These are phyloP conservation scores for Pangasius larnaudii DNA, from an alignment of 2,797 vertebrate genomes.

Conservation along the genomic window DNA sequence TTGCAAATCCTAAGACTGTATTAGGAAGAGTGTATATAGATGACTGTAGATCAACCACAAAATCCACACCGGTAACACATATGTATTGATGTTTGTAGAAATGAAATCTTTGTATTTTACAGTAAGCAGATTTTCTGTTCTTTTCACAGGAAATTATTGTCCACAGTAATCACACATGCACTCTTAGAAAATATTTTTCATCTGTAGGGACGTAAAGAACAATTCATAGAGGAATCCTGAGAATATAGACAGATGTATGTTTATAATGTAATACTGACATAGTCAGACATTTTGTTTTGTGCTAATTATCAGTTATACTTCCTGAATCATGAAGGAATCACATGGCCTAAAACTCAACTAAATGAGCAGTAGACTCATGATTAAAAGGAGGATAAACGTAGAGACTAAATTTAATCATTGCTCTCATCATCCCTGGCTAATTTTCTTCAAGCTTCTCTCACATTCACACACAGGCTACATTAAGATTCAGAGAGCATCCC, in stretches of 20 bases:
- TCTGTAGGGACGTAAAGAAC: neutral
- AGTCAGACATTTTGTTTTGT: neutral
- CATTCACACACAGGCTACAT: slow-evolving; percentile 63
- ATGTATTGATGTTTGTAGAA: no score
- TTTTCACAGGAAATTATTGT: neutral
- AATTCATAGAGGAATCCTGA: neutral
- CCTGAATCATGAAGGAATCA: slow-evolving; percentile 1
- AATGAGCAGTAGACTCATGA: slow-evolving; percentile 37
- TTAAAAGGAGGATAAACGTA: slow-evolving; percentile 44
- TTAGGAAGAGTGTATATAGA: neutral
- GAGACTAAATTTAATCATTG: slow-evolving; percentile 40
- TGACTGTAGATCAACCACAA: neutral
- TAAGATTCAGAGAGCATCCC: slow-evolving; percentile 71
- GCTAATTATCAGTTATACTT: neutral
- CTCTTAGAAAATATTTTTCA: neutral
- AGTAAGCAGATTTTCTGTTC: neutral
- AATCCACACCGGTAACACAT: neutral
- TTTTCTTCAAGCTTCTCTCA: slow-evolving; percentile 61
- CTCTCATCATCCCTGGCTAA: slow-evolving; percentile 67
- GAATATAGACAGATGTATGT: slow-evolving; percentile 14
- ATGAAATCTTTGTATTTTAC: neutral
- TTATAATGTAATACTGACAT: neutral
- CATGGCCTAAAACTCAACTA: neutral
- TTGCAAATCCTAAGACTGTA: neutral
- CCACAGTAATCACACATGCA: neutral